Conservation (phyloP, 2,113 vertebrate genomes). For the Oreochromis tanganicae region DNA sequence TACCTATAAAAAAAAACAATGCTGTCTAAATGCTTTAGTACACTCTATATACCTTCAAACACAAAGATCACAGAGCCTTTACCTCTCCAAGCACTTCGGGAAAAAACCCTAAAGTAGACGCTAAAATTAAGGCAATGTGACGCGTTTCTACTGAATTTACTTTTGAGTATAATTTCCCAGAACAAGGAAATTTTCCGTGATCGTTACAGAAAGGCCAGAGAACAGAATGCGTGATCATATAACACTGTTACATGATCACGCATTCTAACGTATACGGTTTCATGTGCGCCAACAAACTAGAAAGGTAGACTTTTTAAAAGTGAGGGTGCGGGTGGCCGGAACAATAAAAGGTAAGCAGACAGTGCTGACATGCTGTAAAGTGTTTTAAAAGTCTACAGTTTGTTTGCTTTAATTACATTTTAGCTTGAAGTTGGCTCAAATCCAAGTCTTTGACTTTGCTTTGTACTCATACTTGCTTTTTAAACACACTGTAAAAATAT, state of each 20-base stretch:
- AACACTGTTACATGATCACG: background rate
- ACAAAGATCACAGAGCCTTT: background rate
- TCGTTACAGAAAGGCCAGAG: background rate
- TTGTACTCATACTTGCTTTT: background rate
- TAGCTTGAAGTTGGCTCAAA: background rate
- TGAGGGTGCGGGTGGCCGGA: background rate
- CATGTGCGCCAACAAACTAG: background rate
- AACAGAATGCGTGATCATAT: background rate
- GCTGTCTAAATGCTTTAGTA: background rate
- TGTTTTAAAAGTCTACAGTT: background rate
- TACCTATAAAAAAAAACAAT: background rate
- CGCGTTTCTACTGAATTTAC: background rate
- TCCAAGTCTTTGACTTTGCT: background rate
- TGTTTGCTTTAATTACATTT: background rate
- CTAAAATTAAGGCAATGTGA: background rate
- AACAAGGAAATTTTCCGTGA: background rate
- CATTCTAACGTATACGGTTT: background rate
- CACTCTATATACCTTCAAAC: background rate
- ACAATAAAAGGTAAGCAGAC: background rate
- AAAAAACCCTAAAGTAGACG: background rate
- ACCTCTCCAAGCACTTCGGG: background rate
- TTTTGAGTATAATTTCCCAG: background rate
- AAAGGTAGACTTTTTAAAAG: background rate
- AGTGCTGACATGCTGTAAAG: background rate
- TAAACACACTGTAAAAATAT: background rate